Evolutionary conservation across 2,888 invertebrate species (phyloP), one percentile per base, ranked within the genome.

Genomic region (Tinea pellionella): DNA sequence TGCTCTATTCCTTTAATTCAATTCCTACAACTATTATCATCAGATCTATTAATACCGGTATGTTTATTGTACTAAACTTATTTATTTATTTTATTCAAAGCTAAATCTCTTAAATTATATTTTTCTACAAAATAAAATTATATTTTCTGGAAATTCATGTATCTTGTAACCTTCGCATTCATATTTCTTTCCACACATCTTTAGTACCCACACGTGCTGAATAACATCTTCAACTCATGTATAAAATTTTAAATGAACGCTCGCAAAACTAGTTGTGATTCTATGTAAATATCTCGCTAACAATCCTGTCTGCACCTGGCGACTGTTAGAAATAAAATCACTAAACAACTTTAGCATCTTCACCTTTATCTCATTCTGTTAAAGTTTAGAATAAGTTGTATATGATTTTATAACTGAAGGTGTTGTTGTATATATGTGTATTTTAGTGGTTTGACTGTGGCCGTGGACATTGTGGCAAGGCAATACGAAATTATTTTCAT

Each of bases 401-500:
- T 4, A 24, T 18, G 24, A 24, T 19, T 53, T 8, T 15, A 16
- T 47, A 24, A 24, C 6, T 24, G 24, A 6, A 24, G 2, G 2
- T 24, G 24, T 16, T 53, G 53, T 24, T 53, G 47, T 15, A 2
- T 47, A 16, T 8, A 42, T 42, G 18, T 16, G 47, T 47, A 47
- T 47, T 47, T 47, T 47, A 47, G 47, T 80, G 78, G 78, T 75
- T 71, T 70, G 63, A 71, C 69, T 67, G 70, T 74, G 81, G 70
- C 80, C 80, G 78, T 80, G 80, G 71, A 72, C 67, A 69, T 70
- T 69, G 70, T 65, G 68, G 74, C 84, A 81, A 85, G 85, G 83
- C 84, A 78, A 80, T 74, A 73, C 77, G 75, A 71, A 76, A 80
- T 77, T 85, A 85, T 86, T 84, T 82, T 82, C 76, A 84, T 75